Conservation (phyloP, 2,113 vertebrate genomes). For the Paraplagusia blochii region DNA sequence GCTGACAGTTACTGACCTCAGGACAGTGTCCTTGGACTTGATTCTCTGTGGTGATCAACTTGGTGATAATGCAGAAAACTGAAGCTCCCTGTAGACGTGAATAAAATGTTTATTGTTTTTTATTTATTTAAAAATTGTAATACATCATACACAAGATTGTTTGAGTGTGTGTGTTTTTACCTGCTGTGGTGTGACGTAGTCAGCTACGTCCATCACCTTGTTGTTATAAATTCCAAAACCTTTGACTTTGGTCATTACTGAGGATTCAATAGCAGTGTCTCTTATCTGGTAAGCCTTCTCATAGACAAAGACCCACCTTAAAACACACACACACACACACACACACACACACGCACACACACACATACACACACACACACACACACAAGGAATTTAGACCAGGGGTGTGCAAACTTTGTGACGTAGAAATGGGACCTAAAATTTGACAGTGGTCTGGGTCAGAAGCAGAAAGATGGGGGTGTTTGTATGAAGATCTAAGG, state of each 20-base stretch:
- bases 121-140: too few species aligned
- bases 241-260: slow-evolving; percentile 94
- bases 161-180: slow-evolving; percentile 53
- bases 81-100: slow-evolving; percentile 88
- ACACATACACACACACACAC: too few species aligned
- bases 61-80: slow-evolving; percentile 92
- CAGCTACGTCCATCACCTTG: slow-evolving; percentile 88
- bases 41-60: slow-evolving; percentile 87
- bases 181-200: slow-evolving; percentile 89
- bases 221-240: slow-evolving; percentile 85
- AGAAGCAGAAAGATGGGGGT: too few species aligned
- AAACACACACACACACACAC: slow-evolving; percentile 2
- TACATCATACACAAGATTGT: too few species aligned
- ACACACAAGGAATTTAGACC: too few species aligned
- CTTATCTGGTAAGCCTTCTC: slow-evolving; percentile 92
- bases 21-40: slow-evolving; percentile 87
- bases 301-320: slow-evolving; percentile 90
- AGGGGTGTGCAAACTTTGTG: too few species aligned
- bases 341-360: slow-evolving; percentile 10
- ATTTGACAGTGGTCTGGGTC: too few species aligned
- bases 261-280: slow-evolving; percentile 89
- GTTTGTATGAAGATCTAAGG: too few species aligned
- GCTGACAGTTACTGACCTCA: slow-evolving; percentile 75
- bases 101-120: too few species aligned
- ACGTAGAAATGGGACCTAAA: too few species aligned